Conservation (phyloP, 1,140 invertebrate genomes). For the Vollenhovia emeryi region DNA sequence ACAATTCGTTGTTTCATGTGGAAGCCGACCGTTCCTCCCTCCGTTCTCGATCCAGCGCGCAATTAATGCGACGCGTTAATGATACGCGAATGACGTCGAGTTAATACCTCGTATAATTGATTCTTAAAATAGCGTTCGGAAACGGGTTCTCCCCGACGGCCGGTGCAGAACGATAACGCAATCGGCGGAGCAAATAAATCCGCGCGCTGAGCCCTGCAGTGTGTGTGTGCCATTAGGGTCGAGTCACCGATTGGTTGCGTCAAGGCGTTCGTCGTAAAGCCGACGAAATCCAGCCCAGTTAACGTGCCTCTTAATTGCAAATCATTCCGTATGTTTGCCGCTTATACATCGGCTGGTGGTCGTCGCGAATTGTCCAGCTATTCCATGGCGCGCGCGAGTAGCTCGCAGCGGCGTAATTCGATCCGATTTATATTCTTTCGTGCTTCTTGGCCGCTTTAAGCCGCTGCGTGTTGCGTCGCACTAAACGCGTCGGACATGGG, state of each 20-base stretch:
- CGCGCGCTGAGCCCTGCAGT: constrained; percentile 37
- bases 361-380: constrained; percentile 19
- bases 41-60: neutral
- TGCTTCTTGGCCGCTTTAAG: neutral
- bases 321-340: constrained; percentile 23
- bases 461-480: constrained; percentile 1
- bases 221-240: constrained; percentile 41
- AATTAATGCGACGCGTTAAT: constrained; percentile 47
- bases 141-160: constrained; percentile 34
- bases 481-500: neutral
- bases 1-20: neutral
- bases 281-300: constrained; percentile 34
- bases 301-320: constrained; percentile 59
- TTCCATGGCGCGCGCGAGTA: neutral
- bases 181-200: constrained; percentile 55
- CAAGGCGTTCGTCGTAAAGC: constrained; percentile 40
- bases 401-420: constrained; percentile 6
- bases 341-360: neutral
- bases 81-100: constrained; percentile 42
- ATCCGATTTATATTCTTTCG: constrained; percentile 28
- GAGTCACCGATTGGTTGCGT: constrained; percentile 47
- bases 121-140: constrained; percentile 52
- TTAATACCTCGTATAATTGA: constrained; percentile 53
- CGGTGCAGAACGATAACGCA: constrained; percentile 29
- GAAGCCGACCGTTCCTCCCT: neutral